These are phyloP conservation scores for Leucophenga montana DNA, from an alignment of 2,888 invertebrate genomes.

Conservation along the genomic window DNA sequence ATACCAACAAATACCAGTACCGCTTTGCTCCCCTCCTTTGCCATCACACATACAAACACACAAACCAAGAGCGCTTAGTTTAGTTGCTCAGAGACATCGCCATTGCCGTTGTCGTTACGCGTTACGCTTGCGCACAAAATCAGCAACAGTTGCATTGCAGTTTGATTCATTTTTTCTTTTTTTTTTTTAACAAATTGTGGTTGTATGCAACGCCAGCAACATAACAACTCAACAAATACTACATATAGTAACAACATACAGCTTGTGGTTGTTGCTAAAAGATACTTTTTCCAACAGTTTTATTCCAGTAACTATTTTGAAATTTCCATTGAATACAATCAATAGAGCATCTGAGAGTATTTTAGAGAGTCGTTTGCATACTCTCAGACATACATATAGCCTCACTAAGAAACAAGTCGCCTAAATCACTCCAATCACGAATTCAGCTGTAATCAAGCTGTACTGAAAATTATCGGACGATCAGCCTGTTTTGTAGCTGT, in stretches of 20 bases:
- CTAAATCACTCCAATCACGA: no score
- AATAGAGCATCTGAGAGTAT: no score
- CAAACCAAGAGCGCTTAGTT: constrained; percentile 24
- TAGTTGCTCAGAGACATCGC: not conserved
- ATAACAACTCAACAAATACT: not conserved
- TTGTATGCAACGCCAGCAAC: constrained; percentile 28
- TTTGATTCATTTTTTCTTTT: constrained; percentile 30
- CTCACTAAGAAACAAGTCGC: no score
- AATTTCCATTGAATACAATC: constrained; percentile 8
- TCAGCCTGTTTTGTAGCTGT: no score
- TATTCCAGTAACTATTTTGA: constrained; percentile 9
- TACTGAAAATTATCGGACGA: no score
- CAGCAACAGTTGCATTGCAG: constrained; percentile 50
- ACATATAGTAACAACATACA: not conserved
- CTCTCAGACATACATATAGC: no score
- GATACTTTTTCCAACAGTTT: not conserved
- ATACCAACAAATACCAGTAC: constrained; percentile 32
- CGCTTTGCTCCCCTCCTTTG: not conserved
- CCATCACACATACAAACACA: no score
- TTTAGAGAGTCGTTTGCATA: not conserved
- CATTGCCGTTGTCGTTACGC: constrained; percentile 23
- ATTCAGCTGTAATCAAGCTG: no score
- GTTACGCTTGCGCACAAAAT: constrained; percentile 28
- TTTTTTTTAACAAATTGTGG: constrained; percentile 18
- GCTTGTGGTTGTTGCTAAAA: no score